Conservation (phyloP, 2,888 invertebrate genomes). For the Andricus curvator region DNA sequence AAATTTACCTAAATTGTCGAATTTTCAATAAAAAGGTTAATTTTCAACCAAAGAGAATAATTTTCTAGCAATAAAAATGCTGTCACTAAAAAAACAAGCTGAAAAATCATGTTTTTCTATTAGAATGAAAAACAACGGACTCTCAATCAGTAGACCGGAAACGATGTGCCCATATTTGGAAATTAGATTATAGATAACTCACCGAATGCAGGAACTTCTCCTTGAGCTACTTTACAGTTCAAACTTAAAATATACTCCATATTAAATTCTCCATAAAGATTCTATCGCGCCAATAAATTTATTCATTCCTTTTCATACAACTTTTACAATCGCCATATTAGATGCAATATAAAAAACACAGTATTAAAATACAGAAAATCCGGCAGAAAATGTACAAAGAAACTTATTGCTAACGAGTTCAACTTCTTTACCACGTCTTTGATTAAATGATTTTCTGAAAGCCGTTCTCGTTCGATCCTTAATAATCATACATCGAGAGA, state of each 20-base stretch:
- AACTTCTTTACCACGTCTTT: neutral
- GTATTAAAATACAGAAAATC: constrained; percentile 34
- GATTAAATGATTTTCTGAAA: neutral
- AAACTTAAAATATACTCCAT: neutral
- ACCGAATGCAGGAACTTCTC: neutral
- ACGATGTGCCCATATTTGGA: constrained; percentile 21
- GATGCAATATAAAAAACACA: constrained; percentile 38
- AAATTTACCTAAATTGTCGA: no score
- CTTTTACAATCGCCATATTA: constrained; percentile 16
- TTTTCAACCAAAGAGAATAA: no score
- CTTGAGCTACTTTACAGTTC: constrained; percentile 6
- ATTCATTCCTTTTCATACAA: constrained; percentile 37
- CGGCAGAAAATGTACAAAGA: constrained; percentile 32
- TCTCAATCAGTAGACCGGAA: neutral
- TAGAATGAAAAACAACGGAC: no score
- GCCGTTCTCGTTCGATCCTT: neutral
- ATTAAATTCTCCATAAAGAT: neutral
- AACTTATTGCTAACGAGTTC: constrained; percentile 30
- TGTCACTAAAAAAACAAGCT: no score
- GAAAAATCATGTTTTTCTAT: no score
- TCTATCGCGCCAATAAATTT: constrained; percentile 30
- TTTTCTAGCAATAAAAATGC: no score
- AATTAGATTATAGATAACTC: neutral
- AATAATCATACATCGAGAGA: neutral
- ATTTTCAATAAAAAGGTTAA: no score